Evolutionary conservation across 2,888 invertebrate species (phyloP).

Genomic region (Drosophila lutescens): DNA sequence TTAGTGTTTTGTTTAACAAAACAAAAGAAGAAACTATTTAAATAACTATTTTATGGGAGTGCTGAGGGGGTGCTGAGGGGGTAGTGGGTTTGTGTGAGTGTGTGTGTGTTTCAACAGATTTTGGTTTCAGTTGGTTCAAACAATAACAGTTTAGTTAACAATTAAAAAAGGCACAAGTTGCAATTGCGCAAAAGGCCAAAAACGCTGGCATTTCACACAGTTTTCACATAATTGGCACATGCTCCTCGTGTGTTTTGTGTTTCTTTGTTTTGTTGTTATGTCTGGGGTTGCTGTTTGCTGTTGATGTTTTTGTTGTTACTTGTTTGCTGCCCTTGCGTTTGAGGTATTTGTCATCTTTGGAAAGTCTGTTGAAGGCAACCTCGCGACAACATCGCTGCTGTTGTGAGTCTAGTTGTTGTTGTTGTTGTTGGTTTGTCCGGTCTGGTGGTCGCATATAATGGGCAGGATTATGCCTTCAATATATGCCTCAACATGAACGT

Average conservation of each 20-base stretch:
- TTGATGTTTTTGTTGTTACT: slow-evolving; percentile 45
- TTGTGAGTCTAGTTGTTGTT: slow-evolving; percentile 28
- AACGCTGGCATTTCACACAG: slow-evolving; percentile 74
- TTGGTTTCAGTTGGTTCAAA: slow-evolving; percentile 74
- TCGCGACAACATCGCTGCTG: slow-evolving; percentile 44
- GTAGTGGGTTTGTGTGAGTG: slow-evolving; percentile 12
- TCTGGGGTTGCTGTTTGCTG: slow-evolving; percentile 21
- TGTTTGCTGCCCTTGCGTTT: slow-evolving; percentile 70
- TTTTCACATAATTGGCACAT: slow-evolving; percentile 68
- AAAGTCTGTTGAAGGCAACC: slow-evolving; percentile 73
- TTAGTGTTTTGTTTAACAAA: slow-evolving; percentile 75
- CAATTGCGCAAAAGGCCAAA: slow-evolving; percentile 74
- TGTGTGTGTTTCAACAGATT: slow-evolving; percentile 71
- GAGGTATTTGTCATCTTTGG: slow-evolving; percentile 81
- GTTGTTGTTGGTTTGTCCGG: slow-evolving; percentile 42
- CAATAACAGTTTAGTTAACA: slow-evolving; percentile 75
- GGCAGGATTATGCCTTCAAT: slow-evolving; percentile 14
- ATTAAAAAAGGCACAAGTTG: slow-evolving; percentile 76
- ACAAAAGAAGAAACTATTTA: slow-evolving; percentile 75
- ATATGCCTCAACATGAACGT: slow-evolving; percentile 53
- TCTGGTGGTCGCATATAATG: slow-evolving; percentile 49
- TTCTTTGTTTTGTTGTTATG: slow-evolving; percentile 38
- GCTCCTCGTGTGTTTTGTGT: slow-evolving; percentile 55
- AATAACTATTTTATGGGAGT: slow-evolving; percentile 66
- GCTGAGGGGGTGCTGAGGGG: slow-evolving; percentile 4